These are phyloP conservation scores for Todus mexicanus DNA, from an alignment of 2,797 vertebrate genomes.

Conservation along the genomic window DNA sequence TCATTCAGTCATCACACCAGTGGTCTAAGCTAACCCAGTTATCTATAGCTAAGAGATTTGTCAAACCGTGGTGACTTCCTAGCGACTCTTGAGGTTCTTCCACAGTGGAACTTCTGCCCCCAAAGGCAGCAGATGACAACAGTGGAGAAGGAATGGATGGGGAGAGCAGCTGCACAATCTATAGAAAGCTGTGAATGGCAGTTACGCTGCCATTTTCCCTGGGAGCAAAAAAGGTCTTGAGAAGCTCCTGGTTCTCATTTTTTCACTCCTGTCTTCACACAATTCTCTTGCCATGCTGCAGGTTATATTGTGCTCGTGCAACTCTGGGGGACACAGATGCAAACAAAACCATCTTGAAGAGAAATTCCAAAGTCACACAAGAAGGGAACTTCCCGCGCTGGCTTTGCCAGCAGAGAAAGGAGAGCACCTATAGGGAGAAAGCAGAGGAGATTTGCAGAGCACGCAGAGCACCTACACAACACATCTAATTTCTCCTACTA, in stretches of 20 bases:
- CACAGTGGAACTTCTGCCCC: not conserved
- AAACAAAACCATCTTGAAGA: not conserved
- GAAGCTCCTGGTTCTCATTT: not conserved
- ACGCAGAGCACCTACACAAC: rapidly evolving
- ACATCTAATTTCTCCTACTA: not conserved
- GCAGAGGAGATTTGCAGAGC: too few species aligned
- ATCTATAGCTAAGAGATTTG: not conserved
- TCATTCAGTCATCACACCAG: not conserved
- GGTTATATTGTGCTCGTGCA: not conserved
- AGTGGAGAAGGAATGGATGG: not conserved
- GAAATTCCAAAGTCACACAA: not conserved
- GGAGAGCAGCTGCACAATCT: not conserved
- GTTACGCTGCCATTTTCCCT: not conserved
- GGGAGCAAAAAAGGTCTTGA: not conserved
- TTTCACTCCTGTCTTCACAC: not conserved
- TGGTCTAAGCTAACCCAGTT: not conserved
- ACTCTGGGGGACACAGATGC: not conserved
- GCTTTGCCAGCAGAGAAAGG: not conserved
- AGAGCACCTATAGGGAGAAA: not conserved
- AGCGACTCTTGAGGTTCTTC: not conserved
- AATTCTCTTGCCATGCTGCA: not conserved
- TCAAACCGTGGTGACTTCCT: not conserved
- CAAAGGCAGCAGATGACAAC: not conserved
- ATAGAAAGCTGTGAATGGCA: not conserved
- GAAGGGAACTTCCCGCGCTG: not conserved